Evolutionary conservation across 2,888 invertebrate genomes (phyloP), one percentile per base, ranked within the genome.

Genomic region (Lucinisca nassula): DNA sequence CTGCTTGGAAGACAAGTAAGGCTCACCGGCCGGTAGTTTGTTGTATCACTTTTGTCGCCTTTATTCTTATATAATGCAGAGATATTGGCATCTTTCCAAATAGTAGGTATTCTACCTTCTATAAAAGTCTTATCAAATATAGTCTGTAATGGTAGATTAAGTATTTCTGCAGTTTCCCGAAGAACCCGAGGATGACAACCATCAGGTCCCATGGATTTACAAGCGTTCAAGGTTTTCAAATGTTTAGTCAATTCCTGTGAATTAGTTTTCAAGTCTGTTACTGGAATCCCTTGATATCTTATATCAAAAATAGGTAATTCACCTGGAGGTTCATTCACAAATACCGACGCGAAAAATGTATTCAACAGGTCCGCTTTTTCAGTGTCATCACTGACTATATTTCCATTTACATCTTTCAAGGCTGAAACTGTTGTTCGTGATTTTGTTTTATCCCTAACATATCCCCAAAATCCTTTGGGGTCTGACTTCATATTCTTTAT

Each of bases 11-110:
- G 21, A 75, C 75, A 75, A 4, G 75, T 75, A 6, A 75, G 30
- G n/a, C 75, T 75, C 45, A 75, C 75, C 2, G 75, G 75, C 8
- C 45, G 17, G 27, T 78, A 27, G 27, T 78, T 78, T 12, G 78
- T 38, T 35, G 61, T 24, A 3, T 78, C 78, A 38, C 32, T 58
- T 58, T 78, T 61, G 24, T 58, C 61, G 21, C 78, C 78, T 38
- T 78, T 78, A 37, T 78, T 78, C 17, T 78, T 78, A 32, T 61
- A 78, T 38, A 78, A 38, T 38, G 78, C 61, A 17, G 37, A n/a
- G 24, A 78, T 30, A 61, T 61, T 78, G 14, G 78, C 78, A 24
- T 78, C 78, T 38, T 78, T 78, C 78, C 78, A 61, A 37, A 78
- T 61, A 38, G 4, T 17, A 10, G 78, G 67, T 27, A 61, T 38